phyloP scores from a whole-genome alignment of 2,113 vertebrate species.

The Isurus oxyrinchus region DNA sequence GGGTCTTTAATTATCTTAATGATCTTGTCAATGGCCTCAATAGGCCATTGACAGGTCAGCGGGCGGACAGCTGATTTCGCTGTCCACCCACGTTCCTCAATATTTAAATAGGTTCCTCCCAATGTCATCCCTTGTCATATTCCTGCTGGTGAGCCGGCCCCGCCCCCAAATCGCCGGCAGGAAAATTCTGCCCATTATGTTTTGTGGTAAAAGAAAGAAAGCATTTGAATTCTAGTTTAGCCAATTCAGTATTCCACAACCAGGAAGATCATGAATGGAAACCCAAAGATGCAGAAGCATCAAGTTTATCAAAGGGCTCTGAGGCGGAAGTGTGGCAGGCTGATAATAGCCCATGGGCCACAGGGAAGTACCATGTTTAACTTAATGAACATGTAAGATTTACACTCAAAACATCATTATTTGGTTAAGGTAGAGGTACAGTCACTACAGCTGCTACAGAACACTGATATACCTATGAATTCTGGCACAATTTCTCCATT shows the following conservation, averaged over 20 bases:
- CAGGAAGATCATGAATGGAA: not conserved
- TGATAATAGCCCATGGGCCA: not conserved
- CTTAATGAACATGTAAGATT: not conserved
- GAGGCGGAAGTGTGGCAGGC: not conserved
- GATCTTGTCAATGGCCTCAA: no score
- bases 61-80: no score
- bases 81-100: no score
- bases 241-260: not conserved
- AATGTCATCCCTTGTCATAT: no score
- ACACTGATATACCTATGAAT: not conserved
- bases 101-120: no score
- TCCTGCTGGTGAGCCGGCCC: no score
- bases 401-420: not conserved
- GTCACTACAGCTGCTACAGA: not conserved
- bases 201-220: not conserved
- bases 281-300: not conserved
- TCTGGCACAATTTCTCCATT: not conserved
- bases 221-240: not conserved
- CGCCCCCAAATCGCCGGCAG: no score
- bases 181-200: no score
- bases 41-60: no score
- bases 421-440: not conserved
- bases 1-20: no score
- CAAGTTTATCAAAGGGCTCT: not conserved
- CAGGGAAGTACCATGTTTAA: not conserved